Evolutionary conservation across 2,113 vertebrate species (phyloP).

Genomic region (Ictidomys tridecemlineatus): DNA sequence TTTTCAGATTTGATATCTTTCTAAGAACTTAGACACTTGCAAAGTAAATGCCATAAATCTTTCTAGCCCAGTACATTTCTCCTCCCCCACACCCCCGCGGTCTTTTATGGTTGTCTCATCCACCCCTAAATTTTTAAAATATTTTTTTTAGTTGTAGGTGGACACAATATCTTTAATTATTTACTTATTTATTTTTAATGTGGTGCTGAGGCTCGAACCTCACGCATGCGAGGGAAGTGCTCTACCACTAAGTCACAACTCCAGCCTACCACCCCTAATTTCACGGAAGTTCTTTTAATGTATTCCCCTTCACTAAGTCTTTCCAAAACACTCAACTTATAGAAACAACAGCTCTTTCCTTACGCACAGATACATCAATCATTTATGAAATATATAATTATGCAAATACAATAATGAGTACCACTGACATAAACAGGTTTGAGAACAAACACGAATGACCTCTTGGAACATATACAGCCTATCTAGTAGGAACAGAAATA

Average conservation of each 20-base stretch:
- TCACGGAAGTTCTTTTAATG: constrained; percentile 16
- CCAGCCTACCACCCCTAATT: not conserved
- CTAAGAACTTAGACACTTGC: not conserved
- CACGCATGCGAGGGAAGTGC: too few relatives aligned
- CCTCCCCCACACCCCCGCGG: not conserved
- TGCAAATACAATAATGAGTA: constrained; percentile 26
- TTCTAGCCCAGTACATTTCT: not conserved
- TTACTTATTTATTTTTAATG: too few relatives aligned
- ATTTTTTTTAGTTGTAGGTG: too few relatives aligned
- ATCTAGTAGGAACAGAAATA: constrained; percentile 43
- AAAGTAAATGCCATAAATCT: not conserved
- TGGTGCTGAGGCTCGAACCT: too few relatives aligned
- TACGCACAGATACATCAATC: constrained; percentile 49
- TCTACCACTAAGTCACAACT: too few relatives aligned
- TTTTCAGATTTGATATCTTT: constrained; percentile 58
- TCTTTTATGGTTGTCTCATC: not conserved
- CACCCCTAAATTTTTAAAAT: not conserved
- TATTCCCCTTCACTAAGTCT: constrained; percentile 19
- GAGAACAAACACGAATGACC: constrained; percentile 47
- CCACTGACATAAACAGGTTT: constrained; percentile 55
- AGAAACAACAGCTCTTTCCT: constrained; percentile 63
- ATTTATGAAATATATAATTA: constrained; percentile 66
- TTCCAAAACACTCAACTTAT: constrained; percentile 31
- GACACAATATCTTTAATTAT: too few relatives aligned
- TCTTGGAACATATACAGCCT: constrained; percentile 46